Evolutionary conservation across 2,888 invertebrate species (phyloP).

Genomic region (Noctuana brunneofusca): DNA sequence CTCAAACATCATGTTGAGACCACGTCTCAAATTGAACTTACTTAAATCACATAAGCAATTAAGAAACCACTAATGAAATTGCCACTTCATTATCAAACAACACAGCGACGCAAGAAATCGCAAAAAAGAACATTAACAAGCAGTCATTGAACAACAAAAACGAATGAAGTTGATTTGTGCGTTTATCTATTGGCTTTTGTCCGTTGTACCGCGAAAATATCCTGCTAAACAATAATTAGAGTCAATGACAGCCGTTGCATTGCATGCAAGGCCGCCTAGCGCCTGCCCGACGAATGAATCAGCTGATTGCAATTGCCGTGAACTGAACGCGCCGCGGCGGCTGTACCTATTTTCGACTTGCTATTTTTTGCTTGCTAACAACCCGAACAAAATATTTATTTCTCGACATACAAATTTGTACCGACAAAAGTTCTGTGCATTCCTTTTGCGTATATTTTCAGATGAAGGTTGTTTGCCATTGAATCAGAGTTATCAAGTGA

Average conservation of each 20-base stretch:
- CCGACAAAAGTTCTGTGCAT: not conserved
- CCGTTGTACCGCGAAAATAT: slow-evolving; percentile 36
- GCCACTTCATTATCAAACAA: not conserved
- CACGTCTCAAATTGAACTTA: slow-evolving; percentile 7
- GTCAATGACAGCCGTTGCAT: slow-evolving; percentile 42
- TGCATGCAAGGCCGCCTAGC: slow-evolving; percentile 58
- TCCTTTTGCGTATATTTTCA: slow-evolving; percentile 14
- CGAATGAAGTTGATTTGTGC: slow-evolving; percentile 13
- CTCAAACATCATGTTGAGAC: slow-evolving; percentile 9
- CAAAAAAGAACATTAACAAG: not conserved
- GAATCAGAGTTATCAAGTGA: not conserved
- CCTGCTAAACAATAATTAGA: slow-evolving; percentile 39
- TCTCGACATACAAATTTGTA: slow-evolving; percentile 21
- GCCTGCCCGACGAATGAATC: slow-evolving; percentile 63
- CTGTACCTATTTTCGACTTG: slow-evolving; percentile 18
- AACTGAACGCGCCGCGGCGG: slow-evolving; percentile 58
- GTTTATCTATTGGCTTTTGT: slow-evolving; percentile 34
- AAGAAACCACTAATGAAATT: not conserved
- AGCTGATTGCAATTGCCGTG: slow-evolving; percentile 67
- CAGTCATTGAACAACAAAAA: not conserved
- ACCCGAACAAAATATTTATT: slow-evolving; percentile 28
- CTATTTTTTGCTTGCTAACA: slow-evolving; percentile 18
- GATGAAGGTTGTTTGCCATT: not conserved
- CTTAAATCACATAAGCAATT: not conserved
- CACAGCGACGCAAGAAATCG: not conserved